Conservation (phyloP, 2,113 vertebrate genomes). For the Varanus salvator region DNA sequence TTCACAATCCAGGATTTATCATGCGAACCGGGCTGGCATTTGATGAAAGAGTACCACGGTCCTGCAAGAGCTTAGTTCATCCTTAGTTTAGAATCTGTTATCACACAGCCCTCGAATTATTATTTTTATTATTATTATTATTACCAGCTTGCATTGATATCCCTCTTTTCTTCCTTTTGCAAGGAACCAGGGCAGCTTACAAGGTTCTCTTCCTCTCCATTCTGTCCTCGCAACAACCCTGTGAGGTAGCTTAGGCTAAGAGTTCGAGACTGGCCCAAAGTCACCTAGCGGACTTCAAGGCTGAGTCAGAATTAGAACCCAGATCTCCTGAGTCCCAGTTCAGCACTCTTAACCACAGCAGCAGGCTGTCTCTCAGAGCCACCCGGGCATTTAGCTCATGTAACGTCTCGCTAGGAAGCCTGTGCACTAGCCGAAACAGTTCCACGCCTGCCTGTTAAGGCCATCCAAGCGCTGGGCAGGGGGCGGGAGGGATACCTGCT, state of each 20-base stretch:
- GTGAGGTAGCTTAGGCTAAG: too few relatives aligned
- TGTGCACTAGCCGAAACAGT: neutral
- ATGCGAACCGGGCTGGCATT: neutral
- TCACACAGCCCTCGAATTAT: neutral
- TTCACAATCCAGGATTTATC: neutral
- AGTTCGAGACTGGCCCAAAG: too few relatives aligned
- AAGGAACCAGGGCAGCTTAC: too few relatives aligned
- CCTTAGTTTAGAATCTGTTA: neutral
- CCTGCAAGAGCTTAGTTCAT: neutral
- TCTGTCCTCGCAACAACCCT: too few relatives aligned
- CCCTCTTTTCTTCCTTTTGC: too few relatives aligned
- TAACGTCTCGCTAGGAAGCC: neutral
- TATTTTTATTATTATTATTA: neutral
- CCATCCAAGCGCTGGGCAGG: neutral
- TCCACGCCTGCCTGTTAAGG: slow-evolving; percentile 4
- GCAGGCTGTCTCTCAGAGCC: too few relatives aligned
- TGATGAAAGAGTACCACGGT: neutral
- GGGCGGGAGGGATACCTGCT: neutral
- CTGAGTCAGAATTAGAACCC: too few relatives aligned
- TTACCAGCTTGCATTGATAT: too few relatives aligned
- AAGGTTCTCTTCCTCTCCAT: too few relatives aligned
- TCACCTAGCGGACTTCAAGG: too few relatives aligned
- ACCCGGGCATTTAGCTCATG: neutral
- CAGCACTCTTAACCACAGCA: too few relatives aligned
- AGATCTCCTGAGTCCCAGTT: too few relatives aligned